Evolutionary conservation across 2,888 invertebrate genomes (phyloP).

Genomic region (Xestia xanthographa): DNA sequence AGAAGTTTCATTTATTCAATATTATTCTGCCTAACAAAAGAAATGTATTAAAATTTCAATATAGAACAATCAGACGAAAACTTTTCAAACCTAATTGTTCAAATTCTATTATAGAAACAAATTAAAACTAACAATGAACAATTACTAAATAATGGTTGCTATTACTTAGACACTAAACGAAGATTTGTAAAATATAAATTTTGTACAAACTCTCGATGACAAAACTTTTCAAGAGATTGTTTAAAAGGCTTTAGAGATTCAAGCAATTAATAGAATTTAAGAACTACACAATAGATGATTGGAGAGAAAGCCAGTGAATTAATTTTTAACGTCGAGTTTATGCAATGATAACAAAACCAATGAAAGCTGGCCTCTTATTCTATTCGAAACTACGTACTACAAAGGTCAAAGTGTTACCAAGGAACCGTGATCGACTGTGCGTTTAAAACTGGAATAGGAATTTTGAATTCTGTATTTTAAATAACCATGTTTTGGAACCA

Average conservation of each 20-base stretch:
- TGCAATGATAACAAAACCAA: not conserved
- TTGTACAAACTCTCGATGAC: constrained; percentile 13
- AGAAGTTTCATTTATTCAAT: not conserved
- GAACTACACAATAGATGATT: constrained; percentile 22
- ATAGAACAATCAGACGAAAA: not conserved
- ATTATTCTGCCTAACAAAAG: not conserved
- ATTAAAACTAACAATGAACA: constrained; percentile 43
- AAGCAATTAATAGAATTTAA: constrained; percentile 14
- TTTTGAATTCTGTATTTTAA: not conserved
- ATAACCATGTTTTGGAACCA: not conserved
- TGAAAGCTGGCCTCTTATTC: not conserved
- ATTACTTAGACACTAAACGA: constrained; percentile 26
- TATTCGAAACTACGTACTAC: not conserved
- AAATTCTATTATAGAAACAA: constrained; percentile 31
- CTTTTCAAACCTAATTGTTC: constrained; percentile 11
- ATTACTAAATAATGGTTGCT: constrained; percentile 34
- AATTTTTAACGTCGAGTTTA: not conserved
- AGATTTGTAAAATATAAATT: constrained; percentile 34
- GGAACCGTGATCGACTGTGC: not conserved
- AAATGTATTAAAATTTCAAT: constrained; percentile 10
- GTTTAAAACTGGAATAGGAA: not conserved
- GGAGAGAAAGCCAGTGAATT: not conserved
- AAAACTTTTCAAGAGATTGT: constrained; percentile 37
- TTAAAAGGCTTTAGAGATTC: constrained; percentile 23
- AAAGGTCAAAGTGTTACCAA: not conserved